A percentile compares a stretch with the other conserved stretches of the same genome.
Conservation (phyloP, 2,888 invertebrate species). For the Coecobrya sp. region DNA sequence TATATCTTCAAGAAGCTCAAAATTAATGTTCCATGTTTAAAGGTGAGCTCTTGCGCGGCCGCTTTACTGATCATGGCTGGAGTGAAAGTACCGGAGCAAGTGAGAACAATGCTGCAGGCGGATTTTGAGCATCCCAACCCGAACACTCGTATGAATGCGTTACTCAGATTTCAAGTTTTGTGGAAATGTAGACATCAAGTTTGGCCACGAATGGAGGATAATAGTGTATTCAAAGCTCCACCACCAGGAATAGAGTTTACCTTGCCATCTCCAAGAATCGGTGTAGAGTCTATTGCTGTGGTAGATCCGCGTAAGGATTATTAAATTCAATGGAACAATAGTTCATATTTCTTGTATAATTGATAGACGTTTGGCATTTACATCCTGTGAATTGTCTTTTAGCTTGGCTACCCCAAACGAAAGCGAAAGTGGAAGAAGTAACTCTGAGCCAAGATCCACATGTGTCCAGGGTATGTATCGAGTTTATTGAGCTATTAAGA, state of each 20-base stretch:
- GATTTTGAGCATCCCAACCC: slow-evolving; percentile 96
- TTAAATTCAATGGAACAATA: too few species aligned
- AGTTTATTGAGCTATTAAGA: background rate
- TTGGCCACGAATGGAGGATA: slow-evolving; percentile 99
- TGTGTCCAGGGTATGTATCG: slow-evolving; percentile 89
- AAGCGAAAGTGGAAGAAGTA: slow-evolving; percentile 99
- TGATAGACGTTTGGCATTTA: too few species aligned
- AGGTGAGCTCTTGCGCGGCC: slow-evolving; percentile 89
- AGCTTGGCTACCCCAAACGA: slow-evolving; percentile 98
- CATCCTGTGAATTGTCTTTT: background rate
- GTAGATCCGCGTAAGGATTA: slow-evolving; percentile 93
- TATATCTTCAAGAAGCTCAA: too few species aligned
- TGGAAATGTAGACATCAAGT: slow-evolving; percentile 97
- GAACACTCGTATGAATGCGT: slow-evolving; percentile 93
- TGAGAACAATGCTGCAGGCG: slow-evolving; percentile 95
- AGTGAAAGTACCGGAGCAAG: slow-evolving; percentile 96
- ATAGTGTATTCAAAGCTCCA: slow-evolving; percentile 98
- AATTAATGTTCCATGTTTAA: too few species aligned
- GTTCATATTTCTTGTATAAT: too few species aligned
- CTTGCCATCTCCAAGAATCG: slow-evolving; percentile 99
- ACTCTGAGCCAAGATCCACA: slow-evolving; percentile 99
- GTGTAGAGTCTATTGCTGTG: slow-evolving; percentile 97
- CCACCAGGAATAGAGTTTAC: slow-evolving; percentile 99
- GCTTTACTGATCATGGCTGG: slow-evolving; percentile 97
- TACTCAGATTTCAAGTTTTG: slow-evolving; percentile 89